phyloP scores from a whole-genome alignment of 2,888 invertebrate genomes.

The Monopis laevigella region DNA sequence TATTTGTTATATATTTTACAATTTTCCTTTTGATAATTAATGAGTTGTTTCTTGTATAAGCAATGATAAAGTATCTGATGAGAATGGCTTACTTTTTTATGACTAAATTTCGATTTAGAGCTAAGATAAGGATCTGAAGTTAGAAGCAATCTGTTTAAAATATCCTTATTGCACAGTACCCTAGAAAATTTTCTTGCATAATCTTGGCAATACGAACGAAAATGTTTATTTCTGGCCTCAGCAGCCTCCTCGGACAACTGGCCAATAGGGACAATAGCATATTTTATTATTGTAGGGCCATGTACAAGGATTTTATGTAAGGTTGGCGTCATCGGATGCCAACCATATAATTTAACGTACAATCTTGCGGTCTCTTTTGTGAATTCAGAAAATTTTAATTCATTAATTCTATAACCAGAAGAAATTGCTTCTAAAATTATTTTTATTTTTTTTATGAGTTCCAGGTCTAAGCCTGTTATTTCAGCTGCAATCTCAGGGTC shows the following conservation, averaged over 20 bases:
- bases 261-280: conserved; percentile 23
- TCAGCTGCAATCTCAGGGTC: conserved; percentile 5
- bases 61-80: background rate
- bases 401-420: conserved; percentile 2
- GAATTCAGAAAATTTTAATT: background rate
- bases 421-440: conserved; percentile 11
- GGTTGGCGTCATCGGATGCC: no score
- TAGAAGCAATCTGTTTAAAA: conserved; percentile 13
- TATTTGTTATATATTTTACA: no score
- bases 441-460: conserved; percentile 5
- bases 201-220: no score
- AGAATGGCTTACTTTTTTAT: background rate
- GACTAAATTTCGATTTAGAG: background rate
- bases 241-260: conserved; percentile 22
- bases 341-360: conserved; percentile 23
- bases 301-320: no score
- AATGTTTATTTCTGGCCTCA: conserved; percentile 16
- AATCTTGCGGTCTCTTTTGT: conserved; percentile 19
- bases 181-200: no score
- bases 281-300: no score
- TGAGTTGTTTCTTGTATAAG: background rate
- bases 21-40: no score
- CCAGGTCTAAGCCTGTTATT: conserved; percentile 4
- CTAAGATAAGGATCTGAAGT: conserved; percentile 9
- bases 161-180: no score